Evolutionary conservation across 2,888 invertebrate genomes (phyloP).

Genomic region (Drosophila engyochracea): DNA sequence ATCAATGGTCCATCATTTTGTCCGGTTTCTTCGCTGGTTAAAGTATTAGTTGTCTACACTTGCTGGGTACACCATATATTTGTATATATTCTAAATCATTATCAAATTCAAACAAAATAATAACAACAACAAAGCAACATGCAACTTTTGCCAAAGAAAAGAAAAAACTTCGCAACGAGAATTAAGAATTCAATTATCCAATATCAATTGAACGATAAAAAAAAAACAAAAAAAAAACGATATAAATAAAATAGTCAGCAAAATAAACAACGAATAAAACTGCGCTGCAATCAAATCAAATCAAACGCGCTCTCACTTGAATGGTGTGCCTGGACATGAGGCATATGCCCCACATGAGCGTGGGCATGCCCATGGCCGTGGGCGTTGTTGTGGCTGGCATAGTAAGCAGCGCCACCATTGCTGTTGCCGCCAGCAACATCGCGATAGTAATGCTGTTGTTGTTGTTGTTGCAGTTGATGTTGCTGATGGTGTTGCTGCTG

Average conservation of each 20-base stretch:
- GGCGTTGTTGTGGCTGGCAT: conserved; percentile 66
- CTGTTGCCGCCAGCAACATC: conserved; percentile 65
- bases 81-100: conserved; percentile 18
- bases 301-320: conserved; percentile 83
- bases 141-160: conserved; percentile 55
- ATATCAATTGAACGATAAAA: conserved; percentile 1
- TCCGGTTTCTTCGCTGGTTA: conserved; percentile 15
- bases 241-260: conserved; percentile 31
- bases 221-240: conserved; percentile 14
- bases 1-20: conserved; percentile 1
- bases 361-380: conserved; percentile 43
- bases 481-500: conserved; percentile 41
- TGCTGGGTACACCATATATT: conserved; percentile 7
- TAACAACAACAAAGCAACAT: conserved; percentile 71
- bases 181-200: conserved; percentile 27
- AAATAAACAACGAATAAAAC: conserved; percentile 39
- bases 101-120: conserved; percentile 33
- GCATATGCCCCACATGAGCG: conserved; percentile 44
- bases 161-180: conserved; percentile 20
- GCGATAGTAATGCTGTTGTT: conserved; percentile 65
- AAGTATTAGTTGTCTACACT: conserved; percentile 22
- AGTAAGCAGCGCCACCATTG: conserved; percentile 70
- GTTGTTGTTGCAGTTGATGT: conserved; percentile 42
- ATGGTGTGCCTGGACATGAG: conserved; percentile 73
- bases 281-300: conserved; percentile 64